Conservation (phyloP, 1,140 invertebrate genomes). For the Heliconius himera region DNA sequence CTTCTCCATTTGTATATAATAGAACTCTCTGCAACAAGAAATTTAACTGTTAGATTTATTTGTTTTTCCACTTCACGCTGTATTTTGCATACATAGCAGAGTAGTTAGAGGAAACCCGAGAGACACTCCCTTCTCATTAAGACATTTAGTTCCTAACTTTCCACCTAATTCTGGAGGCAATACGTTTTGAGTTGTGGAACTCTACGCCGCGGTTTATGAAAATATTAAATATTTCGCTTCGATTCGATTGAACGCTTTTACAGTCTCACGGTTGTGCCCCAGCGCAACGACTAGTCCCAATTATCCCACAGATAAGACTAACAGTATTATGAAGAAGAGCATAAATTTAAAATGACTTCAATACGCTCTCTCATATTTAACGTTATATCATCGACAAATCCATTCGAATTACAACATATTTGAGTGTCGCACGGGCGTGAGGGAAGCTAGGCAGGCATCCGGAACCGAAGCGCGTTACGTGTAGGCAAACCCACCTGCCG, state of each 20-base stretch:
- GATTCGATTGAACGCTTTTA: no score
- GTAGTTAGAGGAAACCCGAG: no score
- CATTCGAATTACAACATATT: constrained; percentile 1
- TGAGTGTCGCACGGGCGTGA: not conserved
- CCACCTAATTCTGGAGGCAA: no score
- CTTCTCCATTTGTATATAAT: constrained; percentile 99
- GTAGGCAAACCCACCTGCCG: constrained; percentile 53
- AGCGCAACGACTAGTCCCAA: no score
- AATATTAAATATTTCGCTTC: no score
- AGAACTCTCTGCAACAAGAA: constrained; percentile 95
- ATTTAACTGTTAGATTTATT: constrained; percentile 5
- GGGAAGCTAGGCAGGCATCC: constrained; percentile 5
- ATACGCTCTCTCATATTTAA: not conserved
- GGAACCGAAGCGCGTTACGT: constrained; percentile 32
- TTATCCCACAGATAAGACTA: not conserved
- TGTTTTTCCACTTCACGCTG: no score
- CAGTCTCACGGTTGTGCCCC: no score
- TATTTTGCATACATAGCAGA: no score
- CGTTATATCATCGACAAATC: not conserved
- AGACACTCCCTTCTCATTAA: no score
- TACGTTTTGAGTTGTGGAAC: no score
- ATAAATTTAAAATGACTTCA: not conserved
- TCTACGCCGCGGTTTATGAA: no score
- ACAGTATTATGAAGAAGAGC: not conserved
- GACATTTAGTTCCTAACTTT: no score